phyloP scores from a whole-genome alignment of 2,797 vertebrate species.

The Cuniculus paca region DNA sequence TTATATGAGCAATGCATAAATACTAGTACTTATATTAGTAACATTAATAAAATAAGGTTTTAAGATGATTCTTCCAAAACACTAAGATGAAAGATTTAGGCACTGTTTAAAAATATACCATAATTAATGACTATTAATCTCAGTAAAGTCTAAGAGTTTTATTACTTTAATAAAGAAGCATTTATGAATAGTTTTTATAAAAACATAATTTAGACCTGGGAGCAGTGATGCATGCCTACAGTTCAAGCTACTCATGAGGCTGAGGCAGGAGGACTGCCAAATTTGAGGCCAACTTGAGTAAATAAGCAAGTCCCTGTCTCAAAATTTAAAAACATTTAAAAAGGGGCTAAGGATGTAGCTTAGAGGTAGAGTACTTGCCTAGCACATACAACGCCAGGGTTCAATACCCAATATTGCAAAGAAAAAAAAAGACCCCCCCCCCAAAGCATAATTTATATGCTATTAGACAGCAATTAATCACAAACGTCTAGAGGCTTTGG shows the following conservation, averaged over 20 bases:
- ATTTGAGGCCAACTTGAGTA: neutral
- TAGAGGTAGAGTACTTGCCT: neutral
- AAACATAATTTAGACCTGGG: neutral
- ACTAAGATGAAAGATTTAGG: constrained; percentile 35
- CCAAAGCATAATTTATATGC: neutral
- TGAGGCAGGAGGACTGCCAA: neutral
- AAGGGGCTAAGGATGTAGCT: neutral
- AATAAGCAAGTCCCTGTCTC: neutral
- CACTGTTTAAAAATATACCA: neutral
- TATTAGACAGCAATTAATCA: neutral
- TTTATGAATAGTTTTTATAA: constrained; percentile 17
- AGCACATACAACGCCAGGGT: neutral
- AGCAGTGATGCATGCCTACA: neutral
- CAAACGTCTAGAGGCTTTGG: constrained; percentile 5
- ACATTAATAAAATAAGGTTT: constrained; percentile 5
- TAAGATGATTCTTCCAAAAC: constrained; percentile 49
- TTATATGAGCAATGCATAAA: neutral
- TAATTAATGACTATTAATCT: neutral
- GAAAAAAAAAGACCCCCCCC: neutral
- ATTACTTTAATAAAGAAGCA: constrained; percentile 44
- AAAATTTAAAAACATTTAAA: neutral
- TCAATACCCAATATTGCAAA: neutral
- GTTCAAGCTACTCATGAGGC: neutral
- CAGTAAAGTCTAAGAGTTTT: constrained; percentile 8
- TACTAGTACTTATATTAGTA: neutral